phyloP scores from a whole-genome alignment of 2,888 invertebrate species.

The Aleiodes alternator region DNA sequence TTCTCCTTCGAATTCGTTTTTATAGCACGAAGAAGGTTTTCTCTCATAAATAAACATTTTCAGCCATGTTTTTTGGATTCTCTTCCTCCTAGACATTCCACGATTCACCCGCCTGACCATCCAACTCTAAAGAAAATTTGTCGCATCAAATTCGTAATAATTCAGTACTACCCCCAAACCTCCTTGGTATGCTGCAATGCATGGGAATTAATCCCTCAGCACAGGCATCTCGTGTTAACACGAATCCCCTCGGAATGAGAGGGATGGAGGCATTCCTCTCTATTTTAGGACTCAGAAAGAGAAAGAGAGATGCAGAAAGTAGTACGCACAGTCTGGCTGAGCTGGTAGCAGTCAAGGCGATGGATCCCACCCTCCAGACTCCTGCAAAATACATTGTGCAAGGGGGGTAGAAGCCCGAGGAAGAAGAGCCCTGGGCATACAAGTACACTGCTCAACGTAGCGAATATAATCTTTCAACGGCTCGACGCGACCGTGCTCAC shows the following conservation, averaged over 20 bases:
- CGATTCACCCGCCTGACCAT: no score
- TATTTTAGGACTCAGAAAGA: slow-evolving; percentile 4
- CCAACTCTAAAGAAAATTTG: neutral
- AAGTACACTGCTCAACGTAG: slow-evolving; percentile 28
- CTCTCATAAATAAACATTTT: no score
- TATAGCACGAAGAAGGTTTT: no score
- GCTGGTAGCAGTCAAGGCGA: slow-evolving; percentile 1
- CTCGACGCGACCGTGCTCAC: slow-evolving; percentile 31
- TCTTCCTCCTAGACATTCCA: no score
- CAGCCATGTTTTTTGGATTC: no score
- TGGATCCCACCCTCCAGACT: slow-evolving; percentile 20
- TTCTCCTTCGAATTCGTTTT: no score
- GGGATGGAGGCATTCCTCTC: slow-evolving; percentile 17
- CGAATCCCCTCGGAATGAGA: slow-evolving; percentile 26
- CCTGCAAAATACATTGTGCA: slow-evolving; percentile 31
- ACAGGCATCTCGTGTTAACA: slow-evolving; percentile 31
- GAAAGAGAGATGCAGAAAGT: neutral
- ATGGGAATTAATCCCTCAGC: slow-evolving; percentile 61
- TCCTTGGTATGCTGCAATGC: slow-evolving; percentile 59
- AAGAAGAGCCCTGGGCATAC: slow-evolving; percentile 10
- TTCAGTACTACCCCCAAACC: slow-evolving; percentile 50
- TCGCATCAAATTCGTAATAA: slow-evolving; percentile 3
- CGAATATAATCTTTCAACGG: slow-evolving; percentile 36
- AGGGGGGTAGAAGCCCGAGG: neutral
- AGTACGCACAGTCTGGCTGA: slow-evolving; percentile 5